These are phyloP conservation scores for Abscondita cerata DNA, from an alignment of 2,888 invertebrate genomes.

Conservation along the genomic window DNA sequence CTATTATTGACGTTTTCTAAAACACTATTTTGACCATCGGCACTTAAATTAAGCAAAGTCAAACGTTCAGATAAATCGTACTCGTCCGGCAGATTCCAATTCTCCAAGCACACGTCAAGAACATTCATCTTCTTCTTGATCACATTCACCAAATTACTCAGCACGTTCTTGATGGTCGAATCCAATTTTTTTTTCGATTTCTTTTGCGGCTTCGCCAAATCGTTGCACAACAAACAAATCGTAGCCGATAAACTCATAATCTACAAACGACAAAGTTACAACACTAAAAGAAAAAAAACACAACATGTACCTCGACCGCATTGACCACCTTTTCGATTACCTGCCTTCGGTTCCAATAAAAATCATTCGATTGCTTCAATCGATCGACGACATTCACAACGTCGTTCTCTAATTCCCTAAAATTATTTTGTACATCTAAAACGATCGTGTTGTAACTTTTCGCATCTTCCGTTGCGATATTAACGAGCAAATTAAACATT, in stretches of 20 bases:
- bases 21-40: constrained; percentile 58
- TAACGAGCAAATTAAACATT: constrained; percentile 48
- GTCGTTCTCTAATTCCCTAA: constrained; percentile 46
- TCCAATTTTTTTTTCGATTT: constrained; percentile 66
- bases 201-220: constrained; percentile 62
- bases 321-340: constrained; percentile 65
- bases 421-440: constrained; percentile 50
- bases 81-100: constrained; percentile 57
- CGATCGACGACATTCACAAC: constrained; percentile 47
- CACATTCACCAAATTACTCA: constrained; percentile 42
- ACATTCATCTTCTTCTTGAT: constrained; percentile 53
- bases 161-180: constrained; percentile 60
- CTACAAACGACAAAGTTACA: constrained; percentile 55
- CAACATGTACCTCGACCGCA: constrained; percentile 66
- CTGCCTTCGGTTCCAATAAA: constrained; percentile 60
- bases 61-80: constrained; percentile 57
- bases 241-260: constrained; percentile 65
- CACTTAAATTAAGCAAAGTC: constrained; percentile 54
- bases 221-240: constrained; percentile 65
- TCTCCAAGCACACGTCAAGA: constrained; percentile 59
- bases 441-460: constrained; percentile 24
- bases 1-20: constrained; percentile 61
- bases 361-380: constrained; percentile 56
- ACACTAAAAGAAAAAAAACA: neutral
- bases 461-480: constrained; percentile 37